These are phyloP conservation scores for Tenthredo amoena DNA, from an alignment of 2,888 invertebrate species.

Conservation along the genomic window DNA sequence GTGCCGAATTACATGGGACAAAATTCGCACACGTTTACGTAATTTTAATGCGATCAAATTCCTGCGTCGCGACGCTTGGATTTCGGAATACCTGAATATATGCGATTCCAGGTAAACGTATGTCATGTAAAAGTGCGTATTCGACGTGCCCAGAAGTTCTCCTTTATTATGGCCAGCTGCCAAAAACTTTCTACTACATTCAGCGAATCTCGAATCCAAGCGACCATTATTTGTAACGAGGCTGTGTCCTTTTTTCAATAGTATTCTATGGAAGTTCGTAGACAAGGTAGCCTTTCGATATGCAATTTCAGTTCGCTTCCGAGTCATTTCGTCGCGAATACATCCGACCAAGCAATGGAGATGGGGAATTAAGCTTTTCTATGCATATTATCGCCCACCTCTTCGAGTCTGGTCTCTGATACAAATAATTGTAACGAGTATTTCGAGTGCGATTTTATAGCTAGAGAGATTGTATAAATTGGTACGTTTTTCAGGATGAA, in stretches of 20 bases:
- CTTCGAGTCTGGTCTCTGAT: slow-evolving; percentile 62
- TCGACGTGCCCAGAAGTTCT: neutral
- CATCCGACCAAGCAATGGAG: slow-evolving; percentile 74
- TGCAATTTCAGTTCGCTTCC: slow-evolving; percentile 74
- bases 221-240: slow-evolving; percentile 38
- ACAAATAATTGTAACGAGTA: slow-evolving; percentile 74
- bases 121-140: neutral
- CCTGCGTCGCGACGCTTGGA: neutral
- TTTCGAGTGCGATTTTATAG: slow-evolving; percentile 65
- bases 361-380: slow-evolving; percentile 67
- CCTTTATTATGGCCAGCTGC: slow-evolving; percentile 16
- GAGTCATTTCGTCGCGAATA: slow-evolving; percentile 70
- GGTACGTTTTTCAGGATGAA: neutral
- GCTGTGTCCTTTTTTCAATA: neutral
- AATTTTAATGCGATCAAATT: neutral
- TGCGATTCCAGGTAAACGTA: neutral
- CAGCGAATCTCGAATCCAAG: neutral
- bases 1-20: slow-evolving; percentile 10
- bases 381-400: slow-evolving; percentile 74
- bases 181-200: slow-evolving; percentile 4
- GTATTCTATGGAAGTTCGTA: neutral
- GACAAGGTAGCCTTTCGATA: slow-evolving; percentile 66
- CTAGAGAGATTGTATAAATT: slow-evolving; percentile 27
- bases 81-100: neutral
- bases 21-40: slow-evolving; percentile 9